Evolutionary conservation across 2,888 invertebrate genomes (phyloP).

Genomic region (Oligia latruncula): DNA sequence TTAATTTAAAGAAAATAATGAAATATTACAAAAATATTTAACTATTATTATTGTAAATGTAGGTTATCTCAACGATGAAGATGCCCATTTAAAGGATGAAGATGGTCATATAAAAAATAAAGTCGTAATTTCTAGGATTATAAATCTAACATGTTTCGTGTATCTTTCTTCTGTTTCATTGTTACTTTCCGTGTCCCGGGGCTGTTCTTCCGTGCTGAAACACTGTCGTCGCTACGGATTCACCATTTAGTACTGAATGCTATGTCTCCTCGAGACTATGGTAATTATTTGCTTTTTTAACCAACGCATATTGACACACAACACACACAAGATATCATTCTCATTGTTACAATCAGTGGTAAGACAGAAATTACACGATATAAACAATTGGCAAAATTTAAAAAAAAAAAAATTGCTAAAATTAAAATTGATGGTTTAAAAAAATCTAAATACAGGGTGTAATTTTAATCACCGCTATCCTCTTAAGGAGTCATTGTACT

Average conservation of each 20-base stretch:
- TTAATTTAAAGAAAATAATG: background rate
- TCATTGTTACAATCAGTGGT: constrained; percentile 17
- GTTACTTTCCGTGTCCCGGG: constrained; percentile 60
- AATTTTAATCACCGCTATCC: too few relatives aligned
- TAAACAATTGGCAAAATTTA: background rate
- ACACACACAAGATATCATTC: constrained; percentile 25
- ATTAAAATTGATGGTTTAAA: background rate
- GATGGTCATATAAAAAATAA: background rate
- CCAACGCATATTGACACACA: constrained; percentile 57
- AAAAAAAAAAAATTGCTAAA: background rate
- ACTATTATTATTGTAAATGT: background rate
- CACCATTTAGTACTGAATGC: constrained; percentile 78
- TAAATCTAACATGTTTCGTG: constrained; percentile 59
- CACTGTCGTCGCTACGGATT: constrained; percentile 51
- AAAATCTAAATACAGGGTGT: background rate
- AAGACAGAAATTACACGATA: background rate
- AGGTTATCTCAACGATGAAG: background rate
- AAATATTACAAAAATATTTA: background rate
- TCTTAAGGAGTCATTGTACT: too few relatives aligned
- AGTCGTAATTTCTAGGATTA: constrained; percentile 26
- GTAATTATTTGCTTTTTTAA: constrained; percentile 78
- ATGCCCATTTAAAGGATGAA: background rate
- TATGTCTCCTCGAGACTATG: constrained; percentile 84
- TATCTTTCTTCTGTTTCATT: constrained; percentile 77
- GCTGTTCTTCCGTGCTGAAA: constrained; percentile 57